Conservation (phyloP, 2,113 vertebrate genomes). For the Grantiella picta region DNA sequence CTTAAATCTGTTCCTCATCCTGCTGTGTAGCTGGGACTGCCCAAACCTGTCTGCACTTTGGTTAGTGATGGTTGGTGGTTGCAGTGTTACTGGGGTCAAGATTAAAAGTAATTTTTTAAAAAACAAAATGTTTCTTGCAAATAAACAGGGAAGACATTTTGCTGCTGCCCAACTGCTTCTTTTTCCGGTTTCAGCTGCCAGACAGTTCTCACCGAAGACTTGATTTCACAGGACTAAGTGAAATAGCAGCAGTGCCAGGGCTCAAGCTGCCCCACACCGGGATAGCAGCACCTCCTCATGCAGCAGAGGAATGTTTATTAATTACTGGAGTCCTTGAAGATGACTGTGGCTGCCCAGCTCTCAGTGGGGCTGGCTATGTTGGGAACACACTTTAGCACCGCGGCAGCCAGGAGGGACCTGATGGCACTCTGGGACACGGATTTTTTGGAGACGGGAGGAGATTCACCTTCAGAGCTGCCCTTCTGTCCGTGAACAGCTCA, state of each 20-base stretch:
- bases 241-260: background rate
- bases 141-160: background rate
- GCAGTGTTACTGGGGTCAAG: background rate
- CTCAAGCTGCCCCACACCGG: background rate
- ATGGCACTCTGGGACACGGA: accelerated
- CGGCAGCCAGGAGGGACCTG: background rate
- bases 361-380: background rate
- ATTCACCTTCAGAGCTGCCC: background rate
- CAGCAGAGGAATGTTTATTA: background rate
- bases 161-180: background rate
- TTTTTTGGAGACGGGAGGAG: background rate
- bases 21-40: background rate
- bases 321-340: background rate
- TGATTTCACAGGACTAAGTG: background rate
- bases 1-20: background rate
- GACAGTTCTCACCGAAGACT: background rate
- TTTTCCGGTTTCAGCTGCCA: background rate
- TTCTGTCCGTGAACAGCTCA: background rate
- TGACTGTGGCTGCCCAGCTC: background rate
- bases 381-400: accelerated
- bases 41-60: background rate
- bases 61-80: background rate
- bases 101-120: background rate
- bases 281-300: background rate
- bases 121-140: background rate